phyloP scores from a whole-genome alignment of 2,797 vertebrate species.

The Falco cherrug region DNA sequence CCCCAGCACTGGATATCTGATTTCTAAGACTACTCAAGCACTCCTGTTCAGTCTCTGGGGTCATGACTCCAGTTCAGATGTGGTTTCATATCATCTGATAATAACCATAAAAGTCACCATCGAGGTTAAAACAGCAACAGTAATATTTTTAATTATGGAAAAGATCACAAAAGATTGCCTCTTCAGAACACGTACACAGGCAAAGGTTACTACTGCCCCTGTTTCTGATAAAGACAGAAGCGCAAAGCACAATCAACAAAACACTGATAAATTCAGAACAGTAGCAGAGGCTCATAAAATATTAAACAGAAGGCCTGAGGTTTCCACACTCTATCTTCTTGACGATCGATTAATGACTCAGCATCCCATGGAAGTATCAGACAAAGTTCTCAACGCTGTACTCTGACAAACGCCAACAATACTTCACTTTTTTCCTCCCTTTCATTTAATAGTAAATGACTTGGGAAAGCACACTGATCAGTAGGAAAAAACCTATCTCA shows the following conservation, averaged over 20 bases:
- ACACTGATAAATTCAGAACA: neutral
- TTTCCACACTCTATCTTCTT: neutral
- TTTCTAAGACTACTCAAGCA: neutral
- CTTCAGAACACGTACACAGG: neutral
- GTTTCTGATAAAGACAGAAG: neutral
- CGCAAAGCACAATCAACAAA: neutral
- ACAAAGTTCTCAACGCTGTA: neutral
- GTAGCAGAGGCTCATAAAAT: neutral
- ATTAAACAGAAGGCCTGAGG: neutral
- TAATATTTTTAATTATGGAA: neutral
- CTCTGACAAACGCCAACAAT: neutral
- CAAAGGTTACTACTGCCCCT: conserved; percentile 7
- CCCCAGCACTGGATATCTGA: neutral
- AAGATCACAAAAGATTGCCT: neutral
- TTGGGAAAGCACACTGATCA: neutral
- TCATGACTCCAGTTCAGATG: neutral
- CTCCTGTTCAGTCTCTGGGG: neutral
- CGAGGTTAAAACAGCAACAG: neutral
- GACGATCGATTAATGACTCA: neutral
- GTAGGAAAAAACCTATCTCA: neutral
- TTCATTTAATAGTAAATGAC: neutral
- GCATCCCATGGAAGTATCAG: neutral
- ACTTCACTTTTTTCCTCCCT: neutral
- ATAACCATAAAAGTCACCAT: neutral
- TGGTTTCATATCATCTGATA: neutral